These are phyloP conservation scores for Carlito syrichta DNA, from an alignment of 2,113 vertebrate genomes.

Conservation along the genomic window DNA sequence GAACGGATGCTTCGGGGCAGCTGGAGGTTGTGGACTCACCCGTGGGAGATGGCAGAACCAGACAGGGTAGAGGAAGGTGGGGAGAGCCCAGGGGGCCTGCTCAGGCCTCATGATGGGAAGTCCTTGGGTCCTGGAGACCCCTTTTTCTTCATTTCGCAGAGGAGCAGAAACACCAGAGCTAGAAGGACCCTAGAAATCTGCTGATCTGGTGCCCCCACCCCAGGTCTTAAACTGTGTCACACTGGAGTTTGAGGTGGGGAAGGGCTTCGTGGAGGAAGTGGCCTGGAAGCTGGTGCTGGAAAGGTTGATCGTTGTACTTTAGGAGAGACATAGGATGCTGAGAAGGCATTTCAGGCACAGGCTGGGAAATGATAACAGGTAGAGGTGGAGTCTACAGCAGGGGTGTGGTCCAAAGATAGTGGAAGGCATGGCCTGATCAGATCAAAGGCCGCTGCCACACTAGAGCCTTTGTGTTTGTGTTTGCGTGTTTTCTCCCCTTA, in stretches of 20 bases:
- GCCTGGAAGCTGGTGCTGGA: too few species aligned
- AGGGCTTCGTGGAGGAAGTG: not conserved
- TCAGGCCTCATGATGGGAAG: not conserved
- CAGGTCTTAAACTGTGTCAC: not conserved
- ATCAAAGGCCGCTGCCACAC: fast-evolving
- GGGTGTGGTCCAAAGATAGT: not conserved
- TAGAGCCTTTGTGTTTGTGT: not conserved
- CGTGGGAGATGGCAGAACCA: not conserved
- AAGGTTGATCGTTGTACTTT: not conserved
- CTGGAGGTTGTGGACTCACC: not conserved
- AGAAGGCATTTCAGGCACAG: not conserved
- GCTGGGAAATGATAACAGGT: fast-evolving
- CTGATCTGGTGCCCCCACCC: not conserved
- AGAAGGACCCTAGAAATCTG: not conserved
- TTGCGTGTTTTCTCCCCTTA: not conserved
- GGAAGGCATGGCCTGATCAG: fast-evolving
- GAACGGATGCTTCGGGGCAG: fast-evolving
- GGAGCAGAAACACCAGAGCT: not conserved
- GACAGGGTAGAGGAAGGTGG: fast-evolving
- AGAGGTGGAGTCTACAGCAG: too few species aligned
- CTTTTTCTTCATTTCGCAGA: not conserved
- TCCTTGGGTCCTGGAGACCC: not conserved
- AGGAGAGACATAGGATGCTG: not conserved
- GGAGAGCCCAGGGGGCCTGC: too few species aligned
- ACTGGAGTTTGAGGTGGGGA: not conserved